A percentile compares a stretch with the other conserved stretches of the same genome.
Evolutionary conservation across 1,140 invertebrate genomes (phyloP).

Genomic region (Planococcus citri): DNA sequence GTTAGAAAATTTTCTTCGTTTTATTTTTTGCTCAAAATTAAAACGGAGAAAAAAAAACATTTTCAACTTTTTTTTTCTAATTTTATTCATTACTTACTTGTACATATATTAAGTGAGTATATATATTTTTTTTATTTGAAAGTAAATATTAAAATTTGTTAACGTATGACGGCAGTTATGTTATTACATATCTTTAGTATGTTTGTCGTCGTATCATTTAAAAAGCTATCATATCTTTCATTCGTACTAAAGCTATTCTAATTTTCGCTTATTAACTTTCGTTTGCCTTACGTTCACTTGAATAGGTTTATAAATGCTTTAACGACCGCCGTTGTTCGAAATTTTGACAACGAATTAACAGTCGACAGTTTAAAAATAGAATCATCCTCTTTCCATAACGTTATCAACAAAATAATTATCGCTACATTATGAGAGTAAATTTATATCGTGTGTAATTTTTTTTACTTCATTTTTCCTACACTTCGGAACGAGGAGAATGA

Average conservation of each 20-base stretch:
- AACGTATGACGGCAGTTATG: neutral
- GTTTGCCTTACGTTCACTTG: neutral
- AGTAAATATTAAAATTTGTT: constrained; percentile 9
- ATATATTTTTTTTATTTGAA: neutral
- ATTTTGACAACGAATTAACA: constrained; percentile 14
- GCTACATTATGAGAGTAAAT: constrained; percentile 14
- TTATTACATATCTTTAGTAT: too few relatives aligned
- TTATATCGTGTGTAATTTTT: constrained; percentile 13
- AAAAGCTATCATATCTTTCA: constrained; percentile 12
- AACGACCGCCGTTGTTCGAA: neutral
- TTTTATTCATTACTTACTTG: neutral
- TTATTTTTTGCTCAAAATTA: neutral
- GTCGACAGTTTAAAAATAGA: neutral
- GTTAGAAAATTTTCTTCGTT: neutral
- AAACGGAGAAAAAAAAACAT: too few relatives aligned
- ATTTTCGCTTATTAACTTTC: constrained; percentile 19
- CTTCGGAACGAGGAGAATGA: neutral
- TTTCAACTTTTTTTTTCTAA: too few relatives aligned
- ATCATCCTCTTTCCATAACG: neutral
- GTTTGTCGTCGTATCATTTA: constrained; percentile 14
- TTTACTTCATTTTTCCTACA: neutral
- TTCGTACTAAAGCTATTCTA: neutral
- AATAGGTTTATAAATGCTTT: constrained; percentile 10
- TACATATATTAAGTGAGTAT: neutral
- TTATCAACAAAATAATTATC: constrained; percentile 18